Conservation (phyloP, 2,797 vertebrate genomes). For the Epinephelus malabaricus region DNA sequence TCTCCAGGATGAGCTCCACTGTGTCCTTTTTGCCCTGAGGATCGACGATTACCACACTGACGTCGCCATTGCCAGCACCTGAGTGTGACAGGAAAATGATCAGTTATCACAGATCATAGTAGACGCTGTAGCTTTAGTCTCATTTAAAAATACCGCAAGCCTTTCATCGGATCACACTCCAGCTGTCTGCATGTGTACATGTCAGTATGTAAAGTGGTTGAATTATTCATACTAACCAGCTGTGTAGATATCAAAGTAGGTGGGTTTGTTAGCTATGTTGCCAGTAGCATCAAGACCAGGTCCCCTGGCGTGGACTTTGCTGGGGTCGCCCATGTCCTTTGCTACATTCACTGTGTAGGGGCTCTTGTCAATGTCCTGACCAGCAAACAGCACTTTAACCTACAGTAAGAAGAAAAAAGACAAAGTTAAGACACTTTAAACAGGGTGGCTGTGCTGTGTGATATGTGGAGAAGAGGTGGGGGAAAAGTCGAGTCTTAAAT, state of each 20-base stretch:
- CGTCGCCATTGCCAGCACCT: constrained; percentile 95
- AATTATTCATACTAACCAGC: constrained; percentile 86
- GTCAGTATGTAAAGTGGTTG: neutral
- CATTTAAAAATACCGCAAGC: neutral
- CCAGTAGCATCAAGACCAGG: constrained; percentile 93
- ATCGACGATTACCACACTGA: constrained; percentile 95
- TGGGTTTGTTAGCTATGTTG: constrained; percentile 94
- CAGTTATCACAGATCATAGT: neutral
- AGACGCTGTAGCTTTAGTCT: neutral
- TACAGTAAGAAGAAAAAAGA: constrained; percentile 62
- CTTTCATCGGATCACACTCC: constrained; percentile 9
- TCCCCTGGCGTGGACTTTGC: constrained; percentile 94
- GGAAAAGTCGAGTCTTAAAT: too few relatives aligned
- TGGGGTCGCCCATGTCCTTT: constrained; percentile 92
- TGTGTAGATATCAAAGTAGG: constrained; percentile 98
- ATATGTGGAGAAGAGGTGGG: neutral
- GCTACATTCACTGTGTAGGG: constrained; percentile 93
- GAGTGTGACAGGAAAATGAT: constrained; percentile 9
- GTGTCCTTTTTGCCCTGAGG: constrained; percentile 94
- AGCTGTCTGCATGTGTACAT: neutral
- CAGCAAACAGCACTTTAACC: constrained; percentile 98
- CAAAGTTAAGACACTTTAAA: constrained; percentile 5
- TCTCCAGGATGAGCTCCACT: constrained; percentile 95
- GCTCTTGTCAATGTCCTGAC: constrained; percentile 95
- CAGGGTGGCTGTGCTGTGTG: neutral